Percentiles rank a stretch among this genome's conserved stretches.
phyloP scores from a whole-genome alignment of 2,797 vertebrate species.

The Aphelocoma californica region DNA sequence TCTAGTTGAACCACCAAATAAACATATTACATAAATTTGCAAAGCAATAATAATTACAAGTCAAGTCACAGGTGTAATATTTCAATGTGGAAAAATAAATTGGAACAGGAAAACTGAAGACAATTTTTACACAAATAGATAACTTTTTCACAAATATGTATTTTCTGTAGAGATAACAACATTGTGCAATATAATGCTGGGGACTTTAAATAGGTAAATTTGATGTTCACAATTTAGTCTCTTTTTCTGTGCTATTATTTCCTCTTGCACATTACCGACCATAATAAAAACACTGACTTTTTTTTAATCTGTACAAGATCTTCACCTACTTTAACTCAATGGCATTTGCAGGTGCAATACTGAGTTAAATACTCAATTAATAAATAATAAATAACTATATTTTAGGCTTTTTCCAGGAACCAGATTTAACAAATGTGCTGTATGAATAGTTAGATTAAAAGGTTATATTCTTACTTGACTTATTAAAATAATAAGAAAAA shows the following conservation, averaged over 20 bases:
- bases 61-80: background rate
- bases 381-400: background rate
- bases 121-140: background rate
- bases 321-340: background rate
- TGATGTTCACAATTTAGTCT: background rate
- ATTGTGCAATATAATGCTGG: background rate
- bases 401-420: background rate
- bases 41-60: background rate
- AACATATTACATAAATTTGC: background rate
- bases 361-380: background rate
- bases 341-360: background rate
- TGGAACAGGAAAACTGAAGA: background rate
- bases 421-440: rapidly evolving
- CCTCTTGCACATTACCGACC: background rate
- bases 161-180: background rate
- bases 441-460: background rate
- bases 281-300: background rate
- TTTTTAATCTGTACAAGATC: background rate
- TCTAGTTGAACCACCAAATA: background rate
- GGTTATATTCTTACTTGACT: background rate
- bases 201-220: background rate
- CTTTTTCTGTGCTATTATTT: background rate
- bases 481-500: background rate
- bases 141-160: background rate
- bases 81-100: background rate